A percentile compares a stretch with the other conserved stretches of the same genome.
phyloP scores from a whole-genome alignment of 2,888 invertebrate genomes.

The Hirtodrosophila confusa region DNA sequence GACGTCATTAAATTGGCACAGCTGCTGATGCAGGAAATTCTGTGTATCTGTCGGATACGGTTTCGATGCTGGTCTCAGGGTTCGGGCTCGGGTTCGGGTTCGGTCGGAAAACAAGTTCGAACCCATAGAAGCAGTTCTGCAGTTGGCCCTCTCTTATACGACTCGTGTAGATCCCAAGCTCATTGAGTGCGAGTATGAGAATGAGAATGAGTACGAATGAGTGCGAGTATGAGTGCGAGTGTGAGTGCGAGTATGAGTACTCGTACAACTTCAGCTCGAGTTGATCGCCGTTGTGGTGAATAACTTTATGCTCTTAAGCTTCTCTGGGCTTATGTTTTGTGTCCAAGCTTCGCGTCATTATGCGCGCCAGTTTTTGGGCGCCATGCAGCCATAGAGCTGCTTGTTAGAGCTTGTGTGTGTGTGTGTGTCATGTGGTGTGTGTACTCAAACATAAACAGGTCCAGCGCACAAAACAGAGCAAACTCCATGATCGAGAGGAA shows the following conservation, averaged over 20 bases:
- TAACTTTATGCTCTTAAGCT: conserved; percentile 34
- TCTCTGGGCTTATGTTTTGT: conserved; percentile 57
- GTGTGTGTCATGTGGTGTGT: conserved; percentile 1
- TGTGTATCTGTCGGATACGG: conserved; percentile 58
- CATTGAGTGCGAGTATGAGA: background rate
- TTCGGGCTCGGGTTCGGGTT: conserved; percentile 8
- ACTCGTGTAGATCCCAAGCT: conserved; percentile 5
- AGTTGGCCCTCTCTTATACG: conserved; percentile 39
- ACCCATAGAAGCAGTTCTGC: conserved; percentile 10
- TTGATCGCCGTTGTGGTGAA: conserved; percentile 42
- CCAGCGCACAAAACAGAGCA: conserved; percentile 8
- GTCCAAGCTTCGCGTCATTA: conserved; percentile 61
- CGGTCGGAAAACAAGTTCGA: conserved; percentile 43
- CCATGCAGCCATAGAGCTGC: conserved; percentile 46
- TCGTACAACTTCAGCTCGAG: background rate
- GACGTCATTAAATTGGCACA: conserved; percentile 45
- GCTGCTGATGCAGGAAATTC: conserved; percentile 66
- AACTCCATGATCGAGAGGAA: conserved; percentile 18
- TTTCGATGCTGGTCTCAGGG: conserved; percentile 7
- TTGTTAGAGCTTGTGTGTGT: conserved; percentile 1
- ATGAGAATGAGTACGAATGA: too few relatives aligned
- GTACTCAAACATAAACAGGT: conserved; percentile 34
- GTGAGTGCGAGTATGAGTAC: background rate
- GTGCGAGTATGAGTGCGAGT: background rate
- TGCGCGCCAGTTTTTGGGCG: conserved; percentile 68